phyloP scores from a whole-genome alignment of 1,140 invertebrate species.

The Drosophila suzukii region DNA sequence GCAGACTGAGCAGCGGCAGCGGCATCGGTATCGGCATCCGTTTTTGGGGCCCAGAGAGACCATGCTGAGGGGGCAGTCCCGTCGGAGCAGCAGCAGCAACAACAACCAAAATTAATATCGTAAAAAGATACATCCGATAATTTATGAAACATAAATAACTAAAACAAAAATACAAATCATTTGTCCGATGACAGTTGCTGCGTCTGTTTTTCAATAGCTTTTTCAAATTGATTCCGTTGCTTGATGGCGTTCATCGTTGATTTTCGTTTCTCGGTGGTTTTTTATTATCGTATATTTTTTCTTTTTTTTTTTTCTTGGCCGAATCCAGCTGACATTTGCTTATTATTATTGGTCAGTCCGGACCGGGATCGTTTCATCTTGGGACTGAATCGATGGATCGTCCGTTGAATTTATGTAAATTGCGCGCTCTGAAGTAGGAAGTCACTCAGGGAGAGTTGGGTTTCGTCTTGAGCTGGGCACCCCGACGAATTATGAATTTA shows the following conservation, averaged over 20 bases:
- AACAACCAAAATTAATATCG: slow-evolving; percentile 64
- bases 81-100: slow-evolving; percentile 15
- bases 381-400: slow-evolving; percentile 27
- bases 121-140: slow-evolving; percentile 80
- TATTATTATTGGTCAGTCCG: slow-evolving; percentile 43
- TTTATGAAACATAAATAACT: slow-evolving; percentile 84
- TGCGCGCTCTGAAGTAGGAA: slow-evolving; percentile 51
- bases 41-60: slow-evolving; percentile 21
- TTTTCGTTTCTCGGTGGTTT: slow-evolving; percentile 18
- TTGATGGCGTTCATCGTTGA: slow-evolving; percentile 54
- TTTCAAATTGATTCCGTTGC: slow-evolving; percentile 61
- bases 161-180: slow-evolving; percentile 84
- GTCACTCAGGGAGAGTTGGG: slow-evolving; percentile 41
- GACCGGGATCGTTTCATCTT: slow-evolving; percentile 50
- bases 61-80: slow-evolving; percentile 24
- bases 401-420: slow-evolving; percentile 57
- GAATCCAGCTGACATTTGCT: slow-evolving; percentile 49
- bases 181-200: slow-evolving; percentile 69
- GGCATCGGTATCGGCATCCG: slow-evolving; percentile 58
- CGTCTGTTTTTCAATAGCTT: slow-evolving; percentile 58
- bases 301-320: slow-evolving; percentile 17
- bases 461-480: slow-evolving; percentile 30
- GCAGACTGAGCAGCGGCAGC: slow-evolving; percentile 27
- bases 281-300: slow-evolving; percentile 27
- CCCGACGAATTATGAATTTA: slow-evolving; percentile 62